Conservation (phyloP, 2,113 vertebrate species). For the Hirundichthys speculiger region DNA sequence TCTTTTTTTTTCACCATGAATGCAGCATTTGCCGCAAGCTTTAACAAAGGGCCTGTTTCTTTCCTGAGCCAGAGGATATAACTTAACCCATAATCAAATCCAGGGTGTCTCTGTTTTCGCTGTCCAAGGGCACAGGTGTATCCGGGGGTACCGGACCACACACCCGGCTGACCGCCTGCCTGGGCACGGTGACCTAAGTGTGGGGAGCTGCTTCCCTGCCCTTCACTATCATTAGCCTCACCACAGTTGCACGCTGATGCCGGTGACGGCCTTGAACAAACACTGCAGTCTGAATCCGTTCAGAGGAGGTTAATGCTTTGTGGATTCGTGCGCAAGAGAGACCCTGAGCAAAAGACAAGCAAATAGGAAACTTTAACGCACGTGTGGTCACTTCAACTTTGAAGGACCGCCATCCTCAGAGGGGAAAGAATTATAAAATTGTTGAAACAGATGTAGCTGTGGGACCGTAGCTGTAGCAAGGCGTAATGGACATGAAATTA, state of each 20-base stretch:
- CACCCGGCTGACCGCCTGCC: slow-evolving; percentile 63
- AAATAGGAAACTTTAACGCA: slow-evolving; percentile 78
- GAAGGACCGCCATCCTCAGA: slow-evolving; percentile 60
- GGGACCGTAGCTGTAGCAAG: slow-evolving; percentile 57
- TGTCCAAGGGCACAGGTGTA: slow-evolving; percentile 73
- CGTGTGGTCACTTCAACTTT: slow-evolving; percentile 74
- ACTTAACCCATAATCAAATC: slow-evolving; percentile 49
- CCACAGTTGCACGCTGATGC: slow-evolving; percentile 69
- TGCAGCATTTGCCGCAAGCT: slow-evolving; percentile 21
- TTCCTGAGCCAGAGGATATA: slow-evolving; percentile 34
- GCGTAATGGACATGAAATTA: slow-evolving; percentile 71
- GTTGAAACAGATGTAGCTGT: slow-evolving; percentile 75
- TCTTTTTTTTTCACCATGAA: not conserved
- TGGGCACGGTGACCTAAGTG: slow-evolving; percentile 63
- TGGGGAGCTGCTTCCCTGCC: slow-evolving; percentile 49
- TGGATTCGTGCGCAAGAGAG: slow-evolving; percentile 61
- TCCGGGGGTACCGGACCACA: slow-evolving; percentile 69
- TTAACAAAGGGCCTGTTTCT: slow-evolving; percentile 40
- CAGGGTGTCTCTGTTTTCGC: slow-evolving; percentile 51
- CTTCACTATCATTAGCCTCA: slow-evolving; percentile 73
- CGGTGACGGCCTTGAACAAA: slow-evolving; percentile 74
- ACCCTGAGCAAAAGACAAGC: slow-evolving; percentile 48
- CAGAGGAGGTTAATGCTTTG: slow-evolving; percentile 60
- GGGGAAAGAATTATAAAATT: slow-evolving; percentile 73
- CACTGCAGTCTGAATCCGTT: slow-evolving; percentile 76